A percentile compares a stretch with the other conserved stretches of the same genome.
phyloP scores from a whole-genome alignment of 2,888 invertebrate species.

The Lacanobia wlatinum region DNA sequence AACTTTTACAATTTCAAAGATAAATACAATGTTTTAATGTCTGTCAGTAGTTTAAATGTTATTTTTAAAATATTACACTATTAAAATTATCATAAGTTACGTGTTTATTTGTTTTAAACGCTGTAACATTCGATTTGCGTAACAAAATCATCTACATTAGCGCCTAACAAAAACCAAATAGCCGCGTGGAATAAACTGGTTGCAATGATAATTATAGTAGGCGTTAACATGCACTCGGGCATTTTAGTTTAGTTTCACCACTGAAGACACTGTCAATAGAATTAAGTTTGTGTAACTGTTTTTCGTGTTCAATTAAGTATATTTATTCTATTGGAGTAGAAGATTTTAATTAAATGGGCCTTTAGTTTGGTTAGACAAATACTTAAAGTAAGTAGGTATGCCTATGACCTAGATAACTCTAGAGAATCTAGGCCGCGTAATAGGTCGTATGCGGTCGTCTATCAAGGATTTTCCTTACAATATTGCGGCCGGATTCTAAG shows the following conservation, averaged over 20 bases:
- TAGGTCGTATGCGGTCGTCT: neutral
- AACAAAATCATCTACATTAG: neutral
- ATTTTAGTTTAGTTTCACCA: neutral
- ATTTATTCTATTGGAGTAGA: too few relatives aligned
- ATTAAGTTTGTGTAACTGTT: too few relatives aligned
- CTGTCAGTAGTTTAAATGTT: too few relatives aligned
- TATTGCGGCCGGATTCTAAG: slow-evolving; percentile 3
- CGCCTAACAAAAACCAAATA: slow-evolving; percentile 36
- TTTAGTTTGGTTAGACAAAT: neutral
- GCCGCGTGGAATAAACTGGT: neutral
- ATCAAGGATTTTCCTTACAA: neutral
- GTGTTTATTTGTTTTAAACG: neutral
- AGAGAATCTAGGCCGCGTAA: neutral
- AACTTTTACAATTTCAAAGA: neutral
- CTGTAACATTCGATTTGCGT: neutral
- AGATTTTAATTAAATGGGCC: neutral
- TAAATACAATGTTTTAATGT: too few relatives aligned
- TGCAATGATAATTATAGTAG: slow-evolving; percentile 32
- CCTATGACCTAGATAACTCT: neutral
- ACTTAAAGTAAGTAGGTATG: neutral
- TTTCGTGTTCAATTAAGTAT: too few relatives aligned
- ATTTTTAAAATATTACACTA: too few relatives aligned
- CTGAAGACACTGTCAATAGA: too few relatives aligned
- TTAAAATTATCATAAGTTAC: neutral
- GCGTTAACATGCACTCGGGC: slow-evolving; percentile 7